A percentile compares a stretch with the other conserved stretches of the same genome.
Conservation (phyloP, 1,140 invertebrate genomes). For the Metaphire vulgaris region DNA sequence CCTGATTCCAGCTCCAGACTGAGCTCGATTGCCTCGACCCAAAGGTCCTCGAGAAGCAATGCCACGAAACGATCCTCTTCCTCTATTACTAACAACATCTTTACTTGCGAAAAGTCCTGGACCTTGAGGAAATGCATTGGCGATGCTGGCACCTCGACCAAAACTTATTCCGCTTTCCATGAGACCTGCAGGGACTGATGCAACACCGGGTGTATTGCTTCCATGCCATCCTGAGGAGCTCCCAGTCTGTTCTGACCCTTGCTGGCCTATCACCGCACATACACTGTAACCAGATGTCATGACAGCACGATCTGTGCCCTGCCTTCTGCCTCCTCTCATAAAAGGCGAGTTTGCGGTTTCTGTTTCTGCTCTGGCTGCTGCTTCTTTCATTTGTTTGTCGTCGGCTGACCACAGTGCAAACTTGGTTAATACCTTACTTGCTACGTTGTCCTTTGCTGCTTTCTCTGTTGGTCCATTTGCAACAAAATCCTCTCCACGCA, state of each 20-base stretch:
- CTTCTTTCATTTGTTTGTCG: neutral
- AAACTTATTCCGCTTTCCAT: slow-evolving; percentile 59
- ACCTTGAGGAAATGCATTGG: slow-evolving; percentile 34
- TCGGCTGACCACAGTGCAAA: neutral
- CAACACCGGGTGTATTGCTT: slow-evolving; percentile 60
- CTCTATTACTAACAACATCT: neutral
- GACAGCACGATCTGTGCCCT: neutral
- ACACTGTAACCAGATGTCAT: slow-evolving; percentile 29
- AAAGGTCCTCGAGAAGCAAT: too few species aligned
- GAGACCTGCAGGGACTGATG: neutral
- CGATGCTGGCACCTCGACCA: slow-evolving; percentile 58
- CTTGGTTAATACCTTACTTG: slow-evolving; percentile 1
- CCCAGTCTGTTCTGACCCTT: slow-evolving; percentile 36
- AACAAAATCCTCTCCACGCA: neutral
- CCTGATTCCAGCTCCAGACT: too few species aligned
- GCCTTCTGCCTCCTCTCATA: neutral
- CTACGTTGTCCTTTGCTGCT: neutral
- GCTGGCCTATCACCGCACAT: slow-evolving; percentile 23
- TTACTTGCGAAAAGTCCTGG: slow-evolving; percentile 55
- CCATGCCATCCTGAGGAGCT: slow-evolving; percentile 57
- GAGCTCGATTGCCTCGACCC: too few species aligned
- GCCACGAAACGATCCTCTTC: neutral
- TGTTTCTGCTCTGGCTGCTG: slow-evolving; percentile 1
- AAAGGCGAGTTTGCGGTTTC: neutral
- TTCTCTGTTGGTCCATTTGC: neutral